Base-by-base conservation (phyloP, 2,113 vertebrate species). In the Cephalopterus ornatus region DNA sequence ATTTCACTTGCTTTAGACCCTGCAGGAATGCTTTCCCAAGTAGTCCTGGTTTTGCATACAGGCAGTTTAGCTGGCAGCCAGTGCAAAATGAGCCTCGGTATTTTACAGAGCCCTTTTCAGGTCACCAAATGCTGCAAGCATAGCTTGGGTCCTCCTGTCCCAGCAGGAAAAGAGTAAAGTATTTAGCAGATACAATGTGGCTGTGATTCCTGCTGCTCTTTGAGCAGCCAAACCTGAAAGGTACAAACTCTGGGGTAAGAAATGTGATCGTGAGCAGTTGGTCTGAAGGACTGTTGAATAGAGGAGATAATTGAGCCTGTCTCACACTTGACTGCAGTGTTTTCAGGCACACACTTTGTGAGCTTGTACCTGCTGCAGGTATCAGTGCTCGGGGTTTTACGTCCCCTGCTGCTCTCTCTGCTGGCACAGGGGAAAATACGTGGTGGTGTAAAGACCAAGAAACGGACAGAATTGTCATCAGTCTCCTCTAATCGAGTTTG, bases 371-470 rank as follows among this genome's bases (percentile, higher is more conserved):
- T 61, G 32, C n/a, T 50, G 49, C 53, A 72, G 39, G 24, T 22
- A 7, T 28, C 1, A 2, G 28, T 44, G 22, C 42, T 12, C 0
- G 0, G 24, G 35, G 62, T 17, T 61, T 49, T 41, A 15, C 12
- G 9, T 7, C 12, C 7, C 44, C 30, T 63, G 33, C 33, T 42
- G 58, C 46, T 12, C 19, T n/a, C 16, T 22, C 37, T 49, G 52
- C 46, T 68, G 56, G 30, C 71, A 44, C 55, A 4, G 46, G 41
- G 23, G 22, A 28, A 42, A 32, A 32, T 13, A 22, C 0, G 0
- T 3, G 4, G 41, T 30, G 49, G 12, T 75, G 41, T 24, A 19
- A 77, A 83, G 63, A 67, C 18, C 66, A 65, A 52, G 42, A 47
- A 68, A 14, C 0, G 3, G n/a, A 33, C 42, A 33, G 61, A 75